These are phyloP conservation scores for Camptogramma bilineatum DNA, from an alignment of 2,888 invertebrate species.

Conservation along the genomic window DNA sequence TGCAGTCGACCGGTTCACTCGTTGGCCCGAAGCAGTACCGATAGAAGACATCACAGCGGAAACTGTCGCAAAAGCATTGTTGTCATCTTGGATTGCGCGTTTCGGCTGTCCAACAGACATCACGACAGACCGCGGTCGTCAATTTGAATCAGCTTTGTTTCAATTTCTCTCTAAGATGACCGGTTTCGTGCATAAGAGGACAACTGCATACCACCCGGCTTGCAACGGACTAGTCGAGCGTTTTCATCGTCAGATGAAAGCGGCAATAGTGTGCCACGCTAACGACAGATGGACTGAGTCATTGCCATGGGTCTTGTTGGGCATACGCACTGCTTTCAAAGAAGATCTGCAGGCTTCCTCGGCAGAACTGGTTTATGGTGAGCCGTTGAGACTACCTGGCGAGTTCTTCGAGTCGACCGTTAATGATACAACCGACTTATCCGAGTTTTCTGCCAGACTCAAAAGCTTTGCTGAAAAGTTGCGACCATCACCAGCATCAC, in stretches of 20 bases:
- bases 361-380: too few species aligned
- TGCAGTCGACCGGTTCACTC: not conserved
- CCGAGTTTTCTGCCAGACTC: not conserved
- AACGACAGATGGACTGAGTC: too few species aligned
- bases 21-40: not conserved
- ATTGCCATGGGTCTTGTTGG: too few species aligned
- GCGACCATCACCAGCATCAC: not conserved
- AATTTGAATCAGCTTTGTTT: not conserved
- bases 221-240: not conserved
- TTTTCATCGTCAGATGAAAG: too few species aligned
- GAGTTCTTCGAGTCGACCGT: too few species aligned
- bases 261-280: too few species aligned
- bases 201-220: conserved; percentile 3
- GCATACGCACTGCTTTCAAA: too few species aligned
- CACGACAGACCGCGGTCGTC: not conserved
- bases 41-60: not conserved
- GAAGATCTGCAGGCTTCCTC: too few species aligned
- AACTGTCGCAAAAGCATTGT: not conserved
- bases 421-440: too few species aligned
- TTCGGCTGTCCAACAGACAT: not conserved
- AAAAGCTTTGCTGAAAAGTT: not conserved
- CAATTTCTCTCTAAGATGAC: not conserved
- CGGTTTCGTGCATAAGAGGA: not conserved
- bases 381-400: too few species aligned
- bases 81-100: not conserved